A percentile compares a stretch with the other conserved stretches of the same genome.
These are phyloP conservation scores for Pachymerium ferrugineum DNA, from an alignment of 2,888 invertebrate species.

Conservation along the genomic window DNA sequence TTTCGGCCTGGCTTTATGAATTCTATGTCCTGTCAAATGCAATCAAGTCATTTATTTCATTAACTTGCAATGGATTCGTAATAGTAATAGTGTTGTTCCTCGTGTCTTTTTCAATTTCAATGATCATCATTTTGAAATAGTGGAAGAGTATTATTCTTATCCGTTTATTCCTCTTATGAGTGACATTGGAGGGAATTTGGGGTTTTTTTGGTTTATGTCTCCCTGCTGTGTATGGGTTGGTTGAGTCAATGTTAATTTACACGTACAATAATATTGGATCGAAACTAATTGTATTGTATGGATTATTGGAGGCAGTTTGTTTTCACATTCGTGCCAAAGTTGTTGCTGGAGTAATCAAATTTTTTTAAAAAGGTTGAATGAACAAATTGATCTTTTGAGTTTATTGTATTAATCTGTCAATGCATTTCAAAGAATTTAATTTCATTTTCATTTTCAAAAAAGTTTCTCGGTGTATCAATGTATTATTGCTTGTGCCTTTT, in stretches of 20 bases:
- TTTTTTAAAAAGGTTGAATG: no score
- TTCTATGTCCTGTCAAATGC: not conserved
- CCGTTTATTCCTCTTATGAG: not conserved
- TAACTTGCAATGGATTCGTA: not conserved
- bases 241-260: not conserved
- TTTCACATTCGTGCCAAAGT: no score
- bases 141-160: not conserved
- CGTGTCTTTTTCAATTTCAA: not conserved
- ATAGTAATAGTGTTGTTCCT: not conserved
- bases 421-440: no score
- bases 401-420: no score
- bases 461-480: no score
- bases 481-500: no score
- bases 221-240: not conserved
- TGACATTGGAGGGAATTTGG: not conserved
- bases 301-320: no score
- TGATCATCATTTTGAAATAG: not conserved
- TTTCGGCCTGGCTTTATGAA: no score
- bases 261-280: not conserved
- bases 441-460: no score
- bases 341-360: no score
- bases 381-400: no score
- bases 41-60: not conserved
- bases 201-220: not conserved
- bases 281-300: no score